Evolutionary conservation across 2,888 invertebrate species (phyloP), one percentile per base, ranked within the genome.

Genomic region (Oxyteleia sp.): DNA sequence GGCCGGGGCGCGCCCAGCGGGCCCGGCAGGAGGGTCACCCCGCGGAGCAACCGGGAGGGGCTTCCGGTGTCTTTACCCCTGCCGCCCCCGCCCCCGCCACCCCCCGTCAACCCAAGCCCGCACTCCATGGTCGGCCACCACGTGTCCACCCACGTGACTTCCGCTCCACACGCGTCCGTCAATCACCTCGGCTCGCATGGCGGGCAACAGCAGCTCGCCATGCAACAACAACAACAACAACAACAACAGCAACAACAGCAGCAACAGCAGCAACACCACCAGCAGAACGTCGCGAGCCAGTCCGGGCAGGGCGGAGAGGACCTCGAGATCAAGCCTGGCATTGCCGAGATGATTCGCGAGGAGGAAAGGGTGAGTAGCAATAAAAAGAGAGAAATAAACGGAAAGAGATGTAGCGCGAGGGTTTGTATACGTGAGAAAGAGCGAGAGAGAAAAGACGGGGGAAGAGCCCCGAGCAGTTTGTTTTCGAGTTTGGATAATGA

Each of bases 281-380:
- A 88, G 43, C 88, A 88, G 45, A 85, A 80, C 43, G 76, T 86
- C 16, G 85, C 82, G 47, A 88, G 85, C 63, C 90, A 90, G 32
- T 71, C 89, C 66, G 81, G 86, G 16, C 86, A 72, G 23, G 47
- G 13, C 82, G 87, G 90, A 61, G 98, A 98, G 91, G 98, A 98
- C 94, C 95, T 97, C 94, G 98, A 98, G 94, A 97, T 98, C 94
- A 97, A 98, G 91, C 98, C 98, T 64, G 98, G 98, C 94, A 98
- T 98, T 95, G 98, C 98, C 85, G 98, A 98, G 95, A 98, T 98
- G 98, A 98, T 98, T 93, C 96, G 98, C 93, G 98, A 98, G 95
- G 98, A 98, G 95, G 98, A 98, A 95, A 95, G 98, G 97, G 98
- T 98, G 94, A 97, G 98, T 97, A n/a, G n/a, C n/a, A n/a, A n/a